A percentile compares a stretch with the other conserved stretches of the same genome.
Evolutionary conservation across 1,140 invertebrate species (phyloP).

Genomic region (Ericerus pela): DNA sequence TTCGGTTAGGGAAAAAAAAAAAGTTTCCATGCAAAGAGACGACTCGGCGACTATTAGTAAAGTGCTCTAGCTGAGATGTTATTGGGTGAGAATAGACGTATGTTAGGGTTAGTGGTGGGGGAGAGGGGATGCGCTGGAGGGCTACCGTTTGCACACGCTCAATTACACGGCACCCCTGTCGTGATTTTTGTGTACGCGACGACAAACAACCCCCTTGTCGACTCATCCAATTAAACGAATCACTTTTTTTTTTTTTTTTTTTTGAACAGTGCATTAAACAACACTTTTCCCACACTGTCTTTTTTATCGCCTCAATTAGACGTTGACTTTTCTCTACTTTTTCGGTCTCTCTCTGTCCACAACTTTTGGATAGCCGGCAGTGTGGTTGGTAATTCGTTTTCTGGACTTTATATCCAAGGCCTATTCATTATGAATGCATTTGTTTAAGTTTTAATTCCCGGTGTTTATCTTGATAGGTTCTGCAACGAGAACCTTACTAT

Average conservation of each 20-base stretch:
- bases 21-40: background rate
- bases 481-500: no score
- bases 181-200: background rate
- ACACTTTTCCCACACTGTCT: constrained; percentile 3
- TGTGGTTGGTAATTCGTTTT: no score
- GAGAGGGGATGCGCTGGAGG: background rate
- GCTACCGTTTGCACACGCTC: constrained; percentile 10
- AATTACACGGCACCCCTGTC: constrained; percentile 8
- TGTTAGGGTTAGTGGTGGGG: no score
- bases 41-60: constrained; percentile 2
- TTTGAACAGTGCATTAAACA: constrained; percentile 3
- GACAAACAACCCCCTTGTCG: constrained; percentile 9
- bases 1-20: no score
- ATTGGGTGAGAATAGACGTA: constrained; percentile 1
- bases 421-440: no score
- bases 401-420: no score
- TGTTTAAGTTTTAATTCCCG: no score
- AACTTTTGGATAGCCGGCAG: no score
- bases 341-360: background rate
- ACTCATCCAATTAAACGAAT: constrained; percentile 10
- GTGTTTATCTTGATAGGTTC: no score
- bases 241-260: no score
- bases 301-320: no score
- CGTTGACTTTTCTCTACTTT: no score
- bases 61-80: constrained; percentile 8